Base-by-base conservation (phyloP, 1,140 invertebrate species). In the Conopomorpha cramerella region DNA sequence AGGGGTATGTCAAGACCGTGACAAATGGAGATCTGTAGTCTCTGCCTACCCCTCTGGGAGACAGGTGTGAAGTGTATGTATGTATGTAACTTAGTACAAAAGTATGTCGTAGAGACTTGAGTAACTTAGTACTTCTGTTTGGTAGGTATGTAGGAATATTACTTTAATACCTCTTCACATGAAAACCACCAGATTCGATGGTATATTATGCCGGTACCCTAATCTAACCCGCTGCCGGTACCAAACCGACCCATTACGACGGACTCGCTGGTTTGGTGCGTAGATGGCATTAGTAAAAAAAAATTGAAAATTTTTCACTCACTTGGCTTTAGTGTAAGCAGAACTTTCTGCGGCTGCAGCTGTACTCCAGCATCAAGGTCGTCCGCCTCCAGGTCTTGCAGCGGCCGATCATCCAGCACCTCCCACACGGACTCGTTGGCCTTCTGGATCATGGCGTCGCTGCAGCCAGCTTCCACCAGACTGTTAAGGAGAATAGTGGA, bases 291-390 rank as follows among this genome's bases (percentile, higher is more conserved):
- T n/a, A n/a, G n/a, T n/a, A 23, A 23, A 23, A 10, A 23, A 23
- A 23, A 23, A 23, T 4, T 23, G 19, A 23, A 23, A 4, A 17
- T 7, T 13, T 11, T 6, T 10, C 4, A 53, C 60, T 48, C 52
- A 78, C 74, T 49, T 37, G 65, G 55, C 46, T 72, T 76, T 10
- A 76, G 47, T 1, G 64, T 68, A 4, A 78, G 39, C 10, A 43
- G 53, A 10, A 78, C 56, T 37, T 47, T 65, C 39, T 78, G 74
- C 8, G 74, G 74, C 40, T 67, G 62, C 46, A 78, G 73, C 43
- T 78, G 71, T 11, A 78, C 46, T 41, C 73, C 76, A 42, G 70
- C 51, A 8, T 62, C 59, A 8, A 49, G 28, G 27, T 43, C 49
- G 31, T 54, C 55, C 2, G 50, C 43, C 2, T 41, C 31, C 34